Evolutionary conservation across 53 echinoderm and acorn worm species (phyloP), one percentile per base, ranked within the genome.

Genomic region (Paelopatides confundens): DNA sequence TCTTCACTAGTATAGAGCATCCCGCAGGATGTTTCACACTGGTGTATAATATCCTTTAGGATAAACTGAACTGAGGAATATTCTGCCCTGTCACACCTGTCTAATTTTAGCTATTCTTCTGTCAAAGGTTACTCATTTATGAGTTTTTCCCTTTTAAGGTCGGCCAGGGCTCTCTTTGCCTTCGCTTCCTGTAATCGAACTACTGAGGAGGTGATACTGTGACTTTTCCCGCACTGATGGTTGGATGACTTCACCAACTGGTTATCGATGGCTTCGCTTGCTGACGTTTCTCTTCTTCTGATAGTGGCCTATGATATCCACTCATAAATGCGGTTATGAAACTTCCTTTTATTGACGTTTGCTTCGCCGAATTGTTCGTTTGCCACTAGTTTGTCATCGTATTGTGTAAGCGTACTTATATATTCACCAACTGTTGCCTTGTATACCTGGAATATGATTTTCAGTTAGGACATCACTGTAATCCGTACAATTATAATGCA

Each of bases 111-210:
- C n/a, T n/a, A n/a, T n/a, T n/a, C n/a, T n/a, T n/a, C n/a, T n/a
- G n/a, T n/a, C n/a, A n/a, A n/a, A n/a, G n/a, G 46, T 48, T 86
- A 69, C 46, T 66, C 71, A 49, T 47, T 86, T 31, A 28, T 49
- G 14, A 86, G 50, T 26, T 70, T 66, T 32, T 86, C 86, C 29
- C 24, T 28, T 34, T 86, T 86, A 13, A 69, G 26, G 12, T 46
- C 47, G 12, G 86, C 68, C 15, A 70, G 70, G 2, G 14, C 50
- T 15, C 46, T 36, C 48, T 31, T 69, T 27, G 67, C 69, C 71
- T 43, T 86, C 29, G 70, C 23, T 13, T 69, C 69, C 27, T 69
- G 27, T 18, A 69, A 4, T 5, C 69, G 69, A 52, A 52, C 53
- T n/a, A n/a, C n/a, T 5, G 69, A 29, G 18, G 69, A 69, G 7